Evolutionary conservation across 2,797 vertebrate species (phyloP), one percentile per base, ranked within the genome.

Genomic region (Acanthurus lineatus): DNA sequence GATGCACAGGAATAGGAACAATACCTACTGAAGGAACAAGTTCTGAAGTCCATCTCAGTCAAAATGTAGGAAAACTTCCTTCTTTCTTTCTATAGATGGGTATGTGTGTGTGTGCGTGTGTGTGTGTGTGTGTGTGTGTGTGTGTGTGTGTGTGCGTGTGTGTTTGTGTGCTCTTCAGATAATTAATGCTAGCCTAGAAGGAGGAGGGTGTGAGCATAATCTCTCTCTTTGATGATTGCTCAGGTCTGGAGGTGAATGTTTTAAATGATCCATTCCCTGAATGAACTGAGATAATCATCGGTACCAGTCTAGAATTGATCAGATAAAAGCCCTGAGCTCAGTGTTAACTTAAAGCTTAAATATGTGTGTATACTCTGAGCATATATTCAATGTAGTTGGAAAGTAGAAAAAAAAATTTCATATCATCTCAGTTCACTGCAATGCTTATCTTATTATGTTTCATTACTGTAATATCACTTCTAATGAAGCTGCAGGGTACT

Each of bases 1-100:
- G 42, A 61, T 61, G 40, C 61, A 35, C 2, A 57, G 20, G n/a
- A 68, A 51, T 9, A 16, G 19, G 51, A 53, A 64, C 17, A 44
- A 66, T 61, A 67, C 38, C 47, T 54, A 28, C 61, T 42, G 28
- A 77, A n/a, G 19, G 32, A 82, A 51, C 17, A 22, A 61, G 67
- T 16, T 66, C 61, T 48, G 40, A 78, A 70, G 35, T 28, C 16
- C 52, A 73, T 61, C 10, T n/a, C 49, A 47, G 59, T 40, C 22
- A 49, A 76, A 72, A 71, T 45, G 16, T 19, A 59, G 22, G 8
- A 25, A 51, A 67, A 47, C 62, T 56, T 22, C 47, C 35, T 3
- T 32, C 73, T 61, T 10, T 57, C 17, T 64, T 47, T 69, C 56
- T 52, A 28, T n/a, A 42, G 49, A 19, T 66, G 59, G 3, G 25